Percentiles rank a stretch among this genome's conserved stretches.
Conservation (phyloP, 1,140 invertebrate genomes). For the Frieseomelitta varia region DNA sequence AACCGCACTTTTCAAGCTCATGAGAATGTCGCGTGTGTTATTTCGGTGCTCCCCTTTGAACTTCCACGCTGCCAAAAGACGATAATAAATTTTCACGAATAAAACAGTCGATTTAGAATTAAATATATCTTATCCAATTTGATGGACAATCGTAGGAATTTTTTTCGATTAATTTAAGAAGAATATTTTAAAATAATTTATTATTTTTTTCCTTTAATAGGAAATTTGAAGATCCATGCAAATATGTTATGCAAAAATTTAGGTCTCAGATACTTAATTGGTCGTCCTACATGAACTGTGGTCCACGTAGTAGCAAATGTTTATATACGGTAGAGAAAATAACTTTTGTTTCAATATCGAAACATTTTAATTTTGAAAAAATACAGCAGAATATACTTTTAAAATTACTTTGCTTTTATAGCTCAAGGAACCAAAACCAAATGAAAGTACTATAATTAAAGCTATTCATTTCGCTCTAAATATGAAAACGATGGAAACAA, state of each 20-base stretch:
- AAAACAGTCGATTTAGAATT: background rate
- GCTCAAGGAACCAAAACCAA: constrained; percentile 30
- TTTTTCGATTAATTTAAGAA: background rate
- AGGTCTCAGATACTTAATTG: constrained; percentile 66
- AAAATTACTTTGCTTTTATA: background rate
- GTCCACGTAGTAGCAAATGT: constrained; percentile 52
- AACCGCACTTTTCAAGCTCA: constrained; percentile 48
- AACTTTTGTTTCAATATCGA: background rate
- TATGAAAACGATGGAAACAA: constrained; percentile 30
- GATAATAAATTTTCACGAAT: constrained; percentile 28
- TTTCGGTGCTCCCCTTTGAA: constrained; percentile 44
- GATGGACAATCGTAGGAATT: background rate
- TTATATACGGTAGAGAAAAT: constrained; percentile 58
- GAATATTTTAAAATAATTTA: background rate
- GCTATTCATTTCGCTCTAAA: constrained; percentile 22
- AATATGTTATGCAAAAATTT: constrained; percentile 63
- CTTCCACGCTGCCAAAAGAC: background rate
- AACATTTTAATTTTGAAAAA: background rate
- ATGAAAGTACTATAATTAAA: constrained; percentile 48
- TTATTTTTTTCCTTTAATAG: constrained; percentile 39
- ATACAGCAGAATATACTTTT: too few species aligned
- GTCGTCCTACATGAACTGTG: constrained; percentile 61
- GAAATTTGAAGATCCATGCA: constrained; percentile 66
- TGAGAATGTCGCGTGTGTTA: constrained; percentile 51
- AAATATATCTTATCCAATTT: background rate